Conservation (phyloP, 2,113 vertebrate species). For the Misgurnus anguillicaudatus region DNA sequence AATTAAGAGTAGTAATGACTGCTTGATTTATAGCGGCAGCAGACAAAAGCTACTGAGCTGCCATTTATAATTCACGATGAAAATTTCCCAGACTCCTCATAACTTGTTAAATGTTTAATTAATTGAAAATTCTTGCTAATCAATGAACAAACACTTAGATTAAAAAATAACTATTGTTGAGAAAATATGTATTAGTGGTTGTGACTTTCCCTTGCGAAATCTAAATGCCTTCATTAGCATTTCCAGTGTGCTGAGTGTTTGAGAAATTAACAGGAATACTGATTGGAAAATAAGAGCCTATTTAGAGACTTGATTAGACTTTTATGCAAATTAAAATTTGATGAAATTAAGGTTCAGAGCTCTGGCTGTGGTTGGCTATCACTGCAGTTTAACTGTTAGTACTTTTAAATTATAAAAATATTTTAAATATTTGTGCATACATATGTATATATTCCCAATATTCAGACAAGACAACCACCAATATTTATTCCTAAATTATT, state of each 20-base stretch:
- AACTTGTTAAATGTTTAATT: conserved; percentile 31
- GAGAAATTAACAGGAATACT: conserved; percentile 33
- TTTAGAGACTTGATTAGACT: conserved; percentile 35
- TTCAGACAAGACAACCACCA: too few species aligned
- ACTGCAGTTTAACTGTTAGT: background rate
- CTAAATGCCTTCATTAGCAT: conserved; percentile 30
- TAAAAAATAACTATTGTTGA: conserved; percentile 23
- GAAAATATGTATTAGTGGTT: background rate
- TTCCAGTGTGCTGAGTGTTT: conserved; percentile 35
- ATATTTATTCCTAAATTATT: too few species aligned
- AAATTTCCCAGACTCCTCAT: background rate
- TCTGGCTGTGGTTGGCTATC: background rate
- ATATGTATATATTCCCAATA: background rate
- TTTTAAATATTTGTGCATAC: background rate
- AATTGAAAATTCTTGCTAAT: conserved; percentile 14
- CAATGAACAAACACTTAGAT: conserved; percentile 26
- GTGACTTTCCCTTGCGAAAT: conserved; percentile 10
- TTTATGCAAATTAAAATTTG: conserved; percentile 4
- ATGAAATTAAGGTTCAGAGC: conserved; percentile 15
- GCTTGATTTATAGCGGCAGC: conserved; percentile 19
- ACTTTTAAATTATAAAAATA: background rate
- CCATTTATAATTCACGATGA: conserved; percentile 22
- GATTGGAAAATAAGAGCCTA: conserved; percentile 39
- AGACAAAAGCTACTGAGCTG: background rate
- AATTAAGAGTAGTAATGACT: background rate